A percentile compares a stretch with the other conserved stretches of the same genome.
Evolutionary conservation across 2,797 vertebrate genomes (phyloP).

Genomic region (Arremon aurantiirostris): DNA sequence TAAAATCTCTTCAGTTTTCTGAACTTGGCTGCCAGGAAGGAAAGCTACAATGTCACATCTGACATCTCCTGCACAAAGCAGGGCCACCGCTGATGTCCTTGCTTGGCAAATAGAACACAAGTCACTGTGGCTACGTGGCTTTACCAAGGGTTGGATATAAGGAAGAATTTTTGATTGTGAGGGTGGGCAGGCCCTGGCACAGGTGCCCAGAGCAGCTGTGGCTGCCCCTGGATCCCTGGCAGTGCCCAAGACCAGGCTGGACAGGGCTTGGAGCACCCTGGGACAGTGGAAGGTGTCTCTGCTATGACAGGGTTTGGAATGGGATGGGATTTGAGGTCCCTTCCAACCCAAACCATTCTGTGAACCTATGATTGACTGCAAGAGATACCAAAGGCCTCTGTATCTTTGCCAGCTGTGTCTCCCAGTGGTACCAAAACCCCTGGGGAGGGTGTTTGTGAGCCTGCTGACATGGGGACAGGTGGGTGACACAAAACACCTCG

Average conservation of each 20-base stretch:
- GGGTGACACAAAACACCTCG: not conserved
- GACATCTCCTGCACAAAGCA: fast-evolving
- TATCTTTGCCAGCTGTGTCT: not conserved
- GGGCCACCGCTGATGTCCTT: fast-evolving
- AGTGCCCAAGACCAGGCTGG: fast-evolving
- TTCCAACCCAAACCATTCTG: not conserved
- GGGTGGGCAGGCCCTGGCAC: not conserved
- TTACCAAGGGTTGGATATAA: not conserved
- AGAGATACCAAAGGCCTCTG: not conserved
- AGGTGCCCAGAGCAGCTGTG: not conserved
- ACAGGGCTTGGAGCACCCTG: fast-evolving
- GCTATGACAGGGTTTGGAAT: not conserved
- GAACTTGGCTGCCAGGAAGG: fast-evolving
- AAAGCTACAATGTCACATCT: too few species aligned
- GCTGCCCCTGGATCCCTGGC: not conserved
- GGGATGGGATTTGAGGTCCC: not conserved
- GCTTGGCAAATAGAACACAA: fast-evolving
- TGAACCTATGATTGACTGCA: not conserved
- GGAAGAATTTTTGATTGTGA: not conserved
- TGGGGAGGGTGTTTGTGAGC: not conserved
- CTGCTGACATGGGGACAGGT: fast-evolving
- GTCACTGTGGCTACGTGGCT: fast-evolving
- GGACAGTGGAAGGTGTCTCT: not conserved
- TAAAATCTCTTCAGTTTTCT: not conserved
- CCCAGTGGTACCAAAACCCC: not conserved